Base-by-base conservation (phyloP, 2,888 invertebrate species). In the Andrena dorsata region DNA sequence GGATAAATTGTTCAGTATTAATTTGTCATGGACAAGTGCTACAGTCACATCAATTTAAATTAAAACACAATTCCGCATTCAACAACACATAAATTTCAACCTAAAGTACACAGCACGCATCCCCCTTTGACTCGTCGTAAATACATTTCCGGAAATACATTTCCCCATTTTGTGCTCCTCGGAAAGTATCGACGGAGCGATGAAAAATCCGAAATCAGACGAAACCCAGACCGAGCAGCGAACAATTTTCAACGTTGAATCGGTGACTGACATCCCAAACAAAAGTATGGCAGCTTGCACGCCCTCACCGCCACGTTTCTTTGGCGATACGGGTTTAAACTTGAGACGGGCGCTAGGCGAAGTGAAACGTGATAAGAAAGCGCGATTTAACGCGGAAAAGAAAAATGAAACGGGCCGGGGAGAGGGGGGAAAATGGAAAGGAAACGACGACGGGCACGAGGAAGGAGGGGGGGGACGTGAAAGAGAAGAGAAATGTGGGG, bases 281-380 rank as follows among this genome's bases (percentile, higher is more conserved):
- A 64, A 56, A 65, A 41, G 7, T 41, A 58, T 58, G 73, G 58
- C 65, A 13, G 28, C n/a, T 35, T 1, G 16, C 41, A 20, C 16
- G 28, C 10, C 47, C 56, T 23, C 23, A 0, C 32, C 5, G 20
- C 6, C 58, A 56, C 23, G 56, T 7, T 56, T 20, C 23, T 26
- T 8, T 26, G 56, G 56, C 23, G 56, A 26, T 7, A 68, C 2
- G 41, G 30, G 23, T 64, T 56, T 20, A 41, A 77, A 63, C 49
- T 66, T 68, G 16, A 3, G 41, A 68, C 51, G 53, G 63, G 63
- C 41, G 47, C 60, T 47, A 35, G 32, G 26, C 60, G 71, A 77
- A 66, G 30, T 32, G 71, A 53, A 53, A 77, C 66, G 71, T 61
- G 80, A 80, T 77, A 77, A 72, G 72, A 73, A 73, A 68, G 73